Evolutionary conservation across 2,888 invertebrate genomes (phyloP).

Genomic region (Entomobrya proxima): DNA sequence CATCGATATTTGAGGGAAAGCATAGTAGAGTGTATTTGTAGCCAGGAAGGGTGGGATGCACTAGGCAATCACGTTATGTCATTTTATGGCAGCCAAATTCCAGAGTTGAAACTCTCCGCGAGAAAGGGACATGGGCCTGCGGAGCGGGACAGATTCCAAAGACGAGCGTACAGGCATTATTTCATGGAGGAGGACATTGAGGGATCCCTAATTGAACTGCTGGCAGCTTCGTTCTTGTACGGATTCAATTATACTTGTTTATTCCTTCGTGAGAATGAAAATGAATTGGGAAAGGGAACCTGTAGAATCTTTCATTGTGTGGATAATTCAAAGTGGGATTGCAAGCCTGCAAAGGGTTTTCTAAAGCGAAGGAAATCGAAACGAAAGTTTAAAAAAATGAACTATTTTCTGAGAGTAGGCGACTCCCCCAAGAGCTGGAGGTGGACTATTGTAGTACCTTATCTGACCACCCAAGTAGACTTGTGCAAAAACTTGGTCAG

Average conservation of each 20-base stretch:
- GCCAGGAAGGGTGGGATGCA: conserved; percentile 13
- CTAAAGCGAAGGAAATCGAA: not conserved
- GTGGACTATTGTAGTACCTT: conserved; percentile 3
- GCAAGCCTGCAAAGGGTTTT: not conserved
- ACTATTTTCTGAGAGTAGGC: conserved; percentile 16
- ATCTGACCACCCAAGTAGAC: not conserved
- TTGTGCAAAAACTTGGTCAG: not conserved
- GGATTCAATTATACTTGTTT: conserved; percentile 17
- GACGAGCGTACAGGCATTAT: conserved; percentile 16
- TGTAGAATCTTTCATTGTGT: conserved; percentile 17
- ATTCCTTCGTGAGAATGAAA: not conserved
- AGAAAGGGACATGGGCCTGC: not conserved
- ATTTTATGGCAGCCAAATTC: not conserved
- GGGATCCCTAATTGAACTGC: conserved; percentile 34
- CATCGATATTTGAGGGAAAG: not conserved
- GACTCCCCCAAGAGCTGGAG: not conserved
- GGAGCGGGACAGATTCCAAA: not conserved
- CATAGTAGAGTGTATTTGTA: not conserved
- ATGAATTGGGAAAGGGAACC: not conserved
- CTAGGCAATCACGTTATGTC: not conserved
- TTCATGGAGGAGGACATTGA: conserved; percentile 37
- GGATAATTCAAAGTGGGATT: not conserved
- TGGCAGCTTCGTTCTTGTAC: conserved; percentile 15
- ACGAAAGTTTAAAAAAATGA: not conserved
- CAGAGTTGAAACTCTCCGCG: not conserved